phyloP scores from a whole-genome alignment of 2,113 vertebrate species.

The Chaetops frenatus region DNA sequence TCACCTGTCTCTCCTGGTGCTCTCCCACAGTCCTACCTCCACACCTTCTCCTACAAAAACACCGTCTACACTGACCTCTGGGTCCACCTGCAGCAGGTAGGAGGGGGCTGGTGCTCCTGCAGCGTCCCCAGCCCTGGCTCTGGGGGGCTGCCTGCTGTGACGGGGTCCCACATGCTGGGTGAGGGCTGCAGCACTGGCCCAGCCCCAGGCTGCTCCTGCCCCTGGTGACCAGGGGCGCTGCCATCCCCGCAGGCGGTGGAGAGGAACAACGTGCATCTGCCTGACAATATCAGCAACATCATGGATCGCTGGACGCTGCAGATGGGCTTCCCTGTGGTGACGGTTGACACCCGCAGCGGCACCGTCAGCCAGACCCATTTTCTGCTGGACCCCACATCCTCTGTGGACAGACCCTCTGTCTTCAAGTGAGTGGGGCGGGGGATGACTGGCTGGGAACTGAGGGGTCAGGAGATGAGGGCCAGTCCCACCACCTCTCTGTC shows the following conservation, averaged over 20 bases:
- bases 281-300: slow-evolving; percentile 38
- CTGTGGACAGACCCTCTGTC: slow-evolving; percentile 59
- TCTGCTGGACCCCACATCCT: slow-evolving; percentile 73
- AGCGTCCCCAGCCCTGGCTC: background rate
- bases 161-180: rapidly evolving
- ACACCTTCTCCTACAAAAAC: slow-evolving; percentile 75
- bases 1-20: background rate
- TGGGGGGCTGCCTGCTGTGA: background rate
- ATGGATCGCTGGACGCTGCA: slow-evolving; percentile 92
- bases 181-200: rapidly evolving
- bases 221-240: rapidly evolving
- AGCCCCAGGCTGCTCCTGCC: rapidly evolving
- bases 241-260: slow-evolving; percentile 24
- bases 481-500: background rate
- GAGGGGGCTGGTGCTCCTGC: background rate
- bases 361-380: slow-evolving; percentile 77
- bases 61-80: slow-evolving; percentile 83
- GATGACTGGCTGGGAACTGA: too few species aligned
- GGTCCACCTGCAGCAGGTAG: slow-evolving; percentile 81
- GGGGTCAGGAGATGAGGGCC: rapidly evolving
- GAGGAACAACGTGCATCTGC: rapidly evolving
- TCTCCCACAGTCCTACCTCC: slow-evolving; percentile 79
- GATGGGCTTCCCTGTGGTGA: slow-evolving; percentile 92
- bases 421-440: slow-evolving; percentile 70
- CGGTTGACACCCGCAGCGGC: slow-evolving; percentile 69